These are phyloP conservation scores for Drosophila trichaetosa DNA, from an alignment of 2,888 invertebrate genomes.

Conservation along the genomic window DNA sequence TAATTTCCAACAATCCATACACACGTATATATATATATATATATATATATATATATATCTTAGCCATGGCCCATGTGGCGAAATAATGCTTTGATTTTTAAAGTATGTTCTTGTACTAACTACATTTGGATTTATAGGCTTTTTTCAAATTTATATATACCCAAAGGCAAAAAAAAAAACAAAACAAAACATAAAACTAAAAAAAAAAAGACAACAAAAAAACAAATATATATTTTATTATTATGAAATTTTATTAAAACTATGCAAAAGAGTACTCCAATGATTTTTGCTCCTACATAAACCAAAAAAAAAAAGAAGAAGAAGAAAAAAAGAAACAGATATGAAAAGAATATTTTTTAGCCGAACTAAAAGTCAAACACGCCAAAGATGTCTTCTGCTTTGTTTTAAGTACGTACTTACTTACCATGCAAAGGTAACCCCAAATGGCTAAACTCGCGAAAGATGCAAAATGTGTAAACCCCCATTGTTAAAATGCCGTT, in stretches of 20 bases:
- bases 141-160: conserved; percentile 76
- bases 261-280: conserved; percentile 71
- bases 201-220: conserved; percentile 38
- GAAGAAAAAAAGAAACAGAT: conserved; percentile 24
- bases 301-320: conserved; percentile 20
- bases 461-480: conserved; percentile 8
- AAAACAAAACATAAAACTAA: conserved; percentile 30
- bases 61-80: conserved; percentile 49
- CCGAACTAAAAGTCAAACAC: conserved; percentile 62
- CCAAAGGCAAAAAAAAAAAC: conserved; percentile 30
- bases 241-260: conserved; percentile 72
- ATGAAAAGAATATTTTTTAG: conserved; percentile 58
- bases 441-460: conserved; percentile 25
- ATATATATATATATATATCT: conserved; percentile 7
- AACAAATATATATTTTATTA: conserved; percentile 71
- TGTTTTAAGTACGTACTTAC: conserved; percentile 66
- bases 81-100: conserved; percentile 63
- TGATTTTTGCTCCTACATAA: conserved; percentile 70
- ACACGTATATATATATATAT: not conserved
- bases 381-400: conserved; percentile 80
- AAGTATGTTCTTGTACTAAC: conserved; percentile 42
- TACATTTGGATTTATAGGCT: conserved; percentile 72
- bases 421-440: conserved; percentile 41
- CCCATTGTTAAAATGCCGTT: conserved; percentile 17
- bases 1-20: conserved; percentile 25